Conservation (phyloP, 2,888 invertebrate species). For the Tillus elongatus region DNA sequence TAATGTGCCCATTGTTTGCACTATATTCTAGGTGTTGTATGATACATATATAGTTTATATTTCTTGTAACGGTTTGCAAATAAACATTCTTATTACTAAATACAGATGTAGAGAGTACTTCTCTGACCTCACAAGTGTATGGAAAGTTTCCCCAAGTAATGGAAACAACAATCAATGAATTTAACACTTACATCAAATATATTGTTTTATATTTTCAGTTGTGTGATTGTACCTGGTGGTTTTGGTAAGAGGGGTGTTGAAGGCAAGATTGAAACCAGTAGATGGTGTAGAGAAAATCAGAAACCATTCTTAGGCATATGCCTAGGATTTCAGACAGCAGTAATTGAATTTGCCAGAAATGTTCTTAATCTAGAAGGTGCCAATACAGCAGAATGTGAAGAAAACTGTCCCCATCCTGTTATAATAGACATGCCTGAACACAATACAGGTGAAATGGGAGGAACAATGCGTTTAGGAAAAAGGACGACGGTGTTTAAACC, state of each 20-base stretch:
- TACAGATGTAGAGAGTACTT: too few species aligned
- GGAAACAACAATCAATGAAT: too few species aligned
- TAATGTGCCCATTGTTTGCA: too few species aligned
- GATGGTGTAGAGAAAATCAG: slow-evolving; percentile 84
- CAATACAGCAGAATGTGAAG: slow-evolving; percentile 77
- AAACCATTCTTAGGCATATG: slow-evolving; percentile 95
- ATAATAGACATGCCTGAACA: slow-evolving; percentile 99
- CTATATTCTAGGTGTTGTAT: too few species aligned
- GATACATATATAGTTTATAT: too few species aligned
- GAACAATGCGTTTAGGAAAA: slow-evolving; percentile 97
- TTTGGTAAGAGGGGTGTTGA: slow-evolving; percentile 94
- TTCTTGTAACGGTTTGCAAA: too few species aligned
- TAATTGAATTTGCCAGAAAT: slow-evolving; percentile 90
- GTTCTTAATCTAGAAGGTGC: slow-evolving; percentile 68
- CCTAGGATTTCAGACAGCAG: slow-evolving; percentile 93
- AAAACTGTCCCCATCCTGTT: slow-evolving; percentile 63
- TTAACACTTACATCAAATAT: too few species aligned
- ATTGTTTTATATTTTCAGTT: slow-evolving; percentile 51
- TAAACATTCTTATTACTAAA: too few species aligned
- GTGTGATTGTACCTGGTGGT: slow-evolving; percentile 94
- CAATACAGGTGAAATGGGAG: slow-evolving; percentile 85
- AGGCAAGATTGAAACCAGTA: slow-evolving; percentile 88
- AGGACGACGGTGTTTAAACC: slow-evolving; percentile 72
- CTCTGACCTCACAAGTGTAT: too few species aligned
- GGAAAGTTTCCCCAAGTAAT: too few species aligned